Evolutionary conservation across 2,113 vertebrate genomes (phyloP), one percentile per base, ranked within the genome.

Genomic region (Helogale parvula): DNA sequence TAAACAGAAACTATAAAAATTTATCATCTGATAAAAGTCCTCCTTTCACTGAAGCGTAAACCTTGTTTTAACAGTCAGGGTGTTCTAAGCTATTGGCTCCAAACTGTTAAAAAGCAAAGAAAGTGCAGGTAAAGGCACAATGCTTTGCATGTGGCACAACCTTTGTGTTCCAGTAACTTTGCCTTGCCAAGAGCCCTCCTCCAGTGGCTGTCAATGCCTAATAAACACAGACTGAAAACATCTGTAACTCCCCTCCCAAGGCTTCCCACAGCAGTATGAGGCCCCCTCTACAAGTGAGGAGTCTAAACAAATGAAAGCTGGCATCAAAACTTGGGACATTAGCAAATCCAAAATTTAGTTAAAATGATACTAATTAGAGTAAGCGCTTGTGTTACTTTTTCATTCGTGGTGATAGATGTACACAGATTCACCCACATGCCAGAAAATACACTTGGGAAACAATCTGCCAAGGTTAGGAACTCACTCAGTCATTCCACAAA

Each of bases 1-100:
- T 74, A 93, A 88, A 91, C 45, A 95, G 77, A 60, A 97, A 86
- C 97, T 65, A 93, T 97, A 98, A 96, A 97, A 96, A 76, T 97
- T 97, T 93, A 96, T 97, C 97, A 96, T 87, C 96, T 97, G 97
- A 97, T 87, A 89, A 82, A 90, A 93, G 50, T 89, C 84, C 93
- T 89, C 65, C 66, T 97, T 95, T 82, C 89, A 71, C 1, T 93
- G 71, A 97, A 95, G 45, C 96, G 50, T 77, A 96, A 94, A 77
- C 47, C 60, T 41, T 87, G 93, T 35, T 92, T 92, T 83, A 94
- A 89, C 31, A 94, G 92, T 29, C 80, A 79, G 35, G 92, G 89
- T 89, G 87, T 96, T 95, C 92, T 89, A 87, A 88, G 60, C 88
- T 87, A 38, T 54, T 96, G 96, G 81, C 68, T 93, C 57, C 71